phyloP scores from a whole-genome alignment of 2,888 invertebrate genomes.

The Yponomeuta sedellus region DNA sequence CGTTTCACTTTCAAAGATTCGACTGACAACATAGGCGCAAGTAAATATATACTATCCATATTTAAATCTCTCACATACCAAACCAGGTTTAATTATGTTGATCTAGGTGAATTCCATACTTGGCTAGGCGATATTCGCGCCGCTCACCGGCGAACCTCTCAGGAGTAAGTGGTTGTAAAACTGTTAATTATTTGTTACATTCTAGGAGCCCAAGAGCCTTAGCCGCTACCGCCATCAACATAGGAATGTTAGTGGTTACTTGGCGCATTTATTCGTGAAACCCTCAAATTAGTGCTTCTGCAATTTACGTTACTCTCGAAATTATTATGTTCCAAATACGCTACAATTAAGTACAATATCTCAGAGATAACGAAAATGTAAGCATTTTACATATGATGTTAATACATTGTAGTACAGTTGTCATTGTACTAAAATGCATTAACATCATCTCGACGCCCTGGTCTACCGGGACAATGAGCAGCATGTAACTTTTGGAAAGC shows the following conservation, averaged over 20 bases:
- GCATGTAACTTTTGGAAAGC: too few species aligned
- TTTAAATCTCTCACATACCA: neutral
- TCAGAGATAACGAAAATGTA: too few species aligned
- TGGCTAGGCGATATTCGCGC: neutral
- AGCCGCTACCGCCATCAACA: neutral
- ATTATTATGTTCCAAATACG: too few species aligned
- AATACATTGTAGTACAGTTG: too few species aligned
- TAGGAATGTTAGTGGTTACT: neutral
- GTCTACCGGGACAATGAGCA: too few species aligned
- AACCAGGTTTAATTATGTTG: neutral
- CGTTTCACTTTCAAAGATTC: neutral
- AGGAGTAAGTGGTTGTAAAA: neutral
- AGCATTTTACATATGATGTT: too few species aligned
- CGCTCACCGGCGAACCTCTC: neutral
- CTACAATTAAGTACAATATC: too few species aligned
- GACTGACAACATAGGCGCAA: neutral
- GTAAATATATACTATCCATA: neutral
- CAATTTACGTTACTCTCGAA: too few species aligned
- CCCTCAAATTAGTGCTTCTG: neutral
- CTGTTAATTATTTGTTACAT: too few species aligned
- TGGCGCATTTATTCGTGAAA: neutral
- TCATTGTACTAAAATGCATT: too few species aligned
- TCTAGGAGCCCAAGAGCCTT: neutral
- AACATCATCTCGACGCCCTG: too few species aligned
- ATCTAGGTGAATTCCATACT: neutral